Conservation (phyloP, 2,888 invertebrate genomes). For the Morinoia aosen region DNA sequence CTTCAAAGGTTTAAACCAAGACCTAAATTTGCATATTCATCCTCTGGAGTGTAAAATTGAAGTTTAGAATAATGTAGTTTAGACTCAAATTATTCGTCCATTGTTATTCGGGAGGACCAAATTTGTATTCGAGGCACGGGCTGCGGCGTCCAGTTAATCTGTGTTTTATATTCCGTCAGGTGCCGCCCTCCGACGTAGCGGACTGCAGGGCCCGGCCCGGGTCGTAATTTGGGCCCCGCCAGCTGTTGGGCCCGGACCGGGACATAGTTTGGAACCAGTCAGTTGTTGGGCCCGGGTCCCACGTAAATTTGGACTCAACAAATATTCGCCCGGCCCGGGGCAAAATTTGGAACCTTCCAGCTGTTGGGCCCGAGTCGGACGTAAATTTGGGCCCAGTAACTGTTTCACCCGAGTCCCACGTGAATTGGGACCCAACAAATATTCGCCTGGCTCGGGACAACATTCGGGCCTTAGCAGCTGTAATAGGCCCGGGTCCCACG, state of each 20-base stretch:
- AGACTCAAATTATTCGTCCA: neutral
- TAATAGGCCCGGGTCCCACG: no score
- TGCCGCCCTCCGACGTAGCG: neutral
- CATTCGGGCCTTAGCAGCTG: no score
- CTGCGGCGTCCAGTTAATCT: slow-evolving; percentile 9
- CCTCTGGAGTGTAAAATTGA: neutral
- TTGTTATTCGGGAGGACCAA: neutral
- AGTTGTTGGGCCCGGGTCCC: no score
- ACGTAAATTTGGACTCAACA: no score
- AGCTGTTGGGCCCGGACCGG: no score
- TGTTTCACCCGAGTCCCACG: neutral
- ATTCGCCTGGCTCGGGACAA: no score
- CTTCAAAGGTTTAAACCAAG: neutral
- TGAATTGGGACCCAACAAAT: neutral
- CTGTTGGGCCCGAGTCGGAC: no score
- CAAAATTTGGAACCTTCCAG: no score
- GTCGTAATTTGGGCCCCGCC: no score
- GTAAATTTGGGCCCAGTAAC: no score
- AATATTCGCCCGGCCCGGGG: no score
- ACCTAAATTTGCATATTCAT: neutral
- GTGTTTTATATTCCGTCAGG: slow-evolving; percentile 1
- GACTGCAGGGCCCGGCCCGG: neutral
- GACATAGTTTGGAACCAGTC: no score
- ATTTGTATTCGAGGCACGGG: neutral
- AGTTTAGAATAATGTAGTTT: neutral